Percentiles rank a stretch among this genome's conserved stretches.
Evolutionary conservation across 1,140 invertebrate genomes (phyloP).

Genomic region (Telenomus remus): DNA sequence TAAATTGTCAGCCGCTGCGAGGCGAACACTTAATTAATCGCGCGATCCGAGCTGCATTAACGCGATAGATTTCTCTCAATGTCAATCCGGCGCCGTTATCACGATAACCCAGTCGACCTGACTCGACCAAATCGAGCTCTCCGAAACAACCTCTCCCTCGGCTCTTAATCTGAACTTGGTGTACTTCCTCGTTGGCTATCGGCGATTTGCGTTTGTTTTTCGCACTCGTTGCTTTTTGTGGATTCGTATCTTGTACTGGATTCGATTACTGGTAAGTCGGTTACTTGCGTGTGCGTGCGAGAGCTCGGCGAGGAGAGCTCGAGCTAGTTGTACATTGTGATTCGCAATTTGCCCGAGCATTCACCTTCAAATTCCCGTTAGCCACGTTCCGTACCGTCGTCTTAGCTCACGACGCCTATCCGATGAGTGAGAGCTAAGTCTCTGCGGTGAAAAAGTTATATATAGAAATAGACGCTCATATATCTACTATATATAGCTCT

Average conservation of each 20-base stretch:
- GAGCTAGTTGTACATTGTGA: constrained; percentile 53
- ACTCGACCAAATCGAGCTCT: constrained; percentile 20
- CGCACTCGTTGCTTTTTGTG: constrained; percentile 26
- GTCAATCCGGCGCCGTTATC: constrained; percentile 39
- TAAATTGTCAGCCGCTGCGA: constrained; percentile 20
- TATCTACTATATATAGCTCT: constrained; percentile 25
- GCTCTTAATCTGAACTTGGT: constrained; percentile 29
- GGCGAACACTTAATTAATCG: constrained; percentile 41
- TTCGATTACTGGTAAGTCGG: constrained; percentile 53
- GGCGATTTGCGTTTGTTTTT: constrained; percentile 27
- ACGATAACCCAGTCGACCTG: constrained; percentile 36
- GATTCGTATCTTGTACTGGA: constrained; percentile 51
- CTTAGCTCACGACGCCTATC: constrained; percentile 32
- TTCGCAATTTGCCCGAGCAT: constrained; percentile 68
- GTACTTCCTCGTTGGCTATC: constrained; percentile 39
- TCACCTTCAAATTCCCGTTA: constrained; percentile 72
- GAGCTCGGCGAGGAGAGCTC: constrained; percentile 27
- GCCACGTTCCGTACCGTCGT: constrained; percentile 57
- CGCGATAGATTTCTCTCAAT: constrained; percentile 32
- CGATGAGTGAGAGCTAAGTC: constrained; percentile 45
- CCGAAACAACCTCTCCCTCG: constrained; percentile 5
- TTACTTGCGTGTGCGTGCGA: constrained; percentile 55
- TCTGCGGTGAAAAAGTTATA: constrained; percentile 37
- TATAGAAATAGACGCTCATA: constrained; percentile 31
- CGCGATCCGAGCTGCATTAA: constrained; percentile 26